Evolutionary conservation across 2,113 vertebrate species (phyloP).

Genomic region (Podocnemis expansa): DNA sequence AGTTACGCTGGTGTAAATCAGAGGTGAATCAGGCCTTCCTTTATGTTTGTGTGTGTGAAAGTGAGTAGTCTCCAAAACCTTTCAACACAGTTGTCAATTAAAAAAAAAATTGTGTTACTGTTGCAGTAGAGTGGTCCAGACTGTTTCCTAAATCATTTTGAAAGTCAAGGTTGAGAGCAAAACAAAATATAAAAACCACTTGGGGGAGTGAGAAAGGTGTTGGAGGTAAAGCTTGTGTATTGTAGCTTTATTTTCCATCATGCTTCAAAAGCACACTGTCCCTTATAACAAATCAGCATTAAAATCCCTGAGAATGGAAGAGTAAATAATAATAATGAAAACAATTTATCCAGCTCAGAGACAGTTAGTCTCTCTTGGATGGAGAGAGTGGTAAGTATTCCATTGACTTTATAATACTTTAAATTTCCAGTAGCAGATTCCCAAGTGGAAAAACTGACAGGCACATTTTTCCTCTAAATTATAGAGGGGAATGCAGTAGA

Average conservation of each 20-base stretch:
- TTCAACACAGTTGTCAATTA: not conserved
- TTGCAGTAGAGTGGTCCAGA: too few relatives aligned
- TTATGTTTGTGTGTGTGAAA: not conserved
- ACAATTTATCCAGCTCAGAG: not conserved
- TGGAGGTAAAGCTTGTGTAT: not conserved
- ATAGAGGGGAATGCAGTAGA: not conserved
- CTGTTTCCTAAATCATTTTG: not conserved
- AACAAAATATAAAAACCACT: not conserved
- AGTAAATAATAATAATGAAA: not conserved
- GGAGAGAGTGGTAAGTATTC: not conserved
- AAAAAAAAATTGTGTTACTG: not conserved
- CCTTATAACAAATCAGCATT: not conserved
- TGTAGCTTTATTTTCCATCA: not conserved
- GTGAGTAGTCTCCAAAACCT: not conserved
- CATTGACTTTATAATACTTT: not conserved
- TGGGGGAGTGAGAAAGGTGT: not conserved
- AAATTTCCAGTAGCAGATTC: not conserved
- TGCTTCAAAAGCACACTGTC: not conserved
- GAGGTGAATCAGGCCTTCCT: not conserved
- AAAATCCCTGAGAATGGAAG: not conserved
- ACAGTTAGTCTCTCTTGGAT: not conserved
- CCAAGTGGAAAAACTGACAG: slow-evolving; percentile 15
- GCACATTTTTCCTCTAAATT: not conserved
- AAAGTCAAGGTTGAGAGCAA: not conserved
- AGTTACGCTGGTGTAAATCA: too few relatives aligned